Evolutionary conservation across 2,888 invertebrate species (phyloP).

Genomic region (Drosophila mercatorum): DNA sequence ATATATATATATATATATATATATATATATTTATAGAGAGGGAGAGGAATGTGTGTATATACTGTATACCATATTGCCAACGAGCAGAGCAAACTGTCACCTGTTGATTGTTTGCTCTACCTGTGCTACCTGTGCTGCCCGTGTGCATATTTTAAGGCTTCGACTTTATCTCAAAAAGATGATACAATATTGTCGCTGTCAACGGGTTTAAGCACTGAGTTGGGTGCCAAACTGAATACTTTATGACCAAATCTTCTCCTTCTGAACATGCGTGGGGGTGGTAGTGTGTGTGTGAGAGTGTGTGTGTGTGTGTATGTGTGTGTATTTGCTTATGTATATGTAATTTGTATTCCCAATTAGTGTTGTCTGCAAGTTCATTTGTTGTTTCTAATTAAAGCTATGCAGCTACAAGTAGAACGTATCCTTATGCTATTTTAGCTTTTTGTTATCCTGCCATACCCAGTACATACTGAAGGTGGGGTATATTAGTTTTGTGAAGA

Average conservation of each 20-base stretch:
- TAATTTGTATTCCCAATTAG: constrained; percentile 34
- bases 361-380: constrained; percentile 19
- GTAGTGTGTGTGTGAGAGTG: background rate
- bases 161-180: constrained; percentile 37
- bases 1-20: background rate
- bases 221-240: constrained; percentile 8
- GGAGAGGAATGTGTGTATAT: background rate
- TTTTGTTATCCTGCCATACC: background rate
- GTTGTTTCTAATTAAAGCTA: constrained; percentile 44
- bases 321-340: background rate
- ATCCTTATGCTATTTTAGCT: constrained; percentile 14
- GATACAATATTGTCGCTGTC: constrained; percentile 26
- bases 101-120: constrained; percentile 64
- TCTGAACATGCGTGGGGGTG: background rate
- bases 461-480: too few relatives aligned
- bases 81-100: constrained; percentile 50
- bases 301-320: background rate
- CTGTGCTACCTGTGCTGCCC: constrained; percentile 35
- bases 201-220: constrained; percentile 32
- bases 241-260: background rate
- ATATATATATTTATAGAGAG: background rate
- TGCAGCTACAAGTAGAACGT: constrained; percentile 8
- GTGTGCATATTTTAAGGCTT: constrained; percentile 56
- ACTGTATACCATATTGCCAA: constrained; percentile 31
- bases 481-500: background rate